Evolutionary conservation across 2,113 vertebrate species (phyloP).

Genomic region (Rhynchomys soricoides): DNA sequence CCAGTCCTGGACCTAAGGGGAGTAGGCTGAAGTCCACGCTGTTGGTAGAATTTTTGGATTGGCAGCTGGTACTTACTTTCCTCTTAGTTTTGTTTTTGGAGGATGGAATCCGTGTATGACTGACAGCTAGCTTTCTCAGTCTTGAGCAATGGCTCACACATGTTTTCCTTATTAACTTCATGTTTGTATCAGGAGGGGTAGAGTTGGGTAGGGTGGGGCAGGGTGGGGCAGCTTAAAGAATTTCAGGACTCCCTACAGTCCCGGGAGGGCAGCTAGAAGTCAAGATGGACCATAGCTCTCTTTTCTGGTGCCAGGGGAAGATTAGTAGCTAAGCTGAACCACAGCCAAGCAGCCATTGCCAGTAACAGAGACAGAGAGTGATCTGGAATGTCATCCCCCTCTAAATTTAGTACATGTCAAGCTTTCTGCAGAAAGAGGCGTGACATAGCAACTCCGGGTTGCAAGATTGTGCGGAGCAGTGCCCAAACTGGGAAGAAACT

Average conservation of each 20-base stretch:
- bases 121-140: background rate
- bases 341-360: constrained; percentile 28
- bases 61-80: background rate
- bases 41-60: background rate
- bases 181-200: background rate
- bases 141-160: background rate
- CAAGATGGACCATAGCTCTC: background rate
- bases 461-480: background rate
- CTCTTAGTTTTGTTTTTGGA: background rate
- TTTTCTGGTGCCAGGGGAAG: constrained; percentile 10
- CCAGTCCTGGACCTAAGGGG: background rate
- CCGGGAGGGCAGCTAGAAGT: background rate
- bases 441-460: constrained; percentile 55
- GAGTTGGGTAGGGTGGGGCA: background rate
- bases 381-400: constrained; percentile 49
- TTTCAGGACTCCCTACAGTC: constrained; percentile 19
- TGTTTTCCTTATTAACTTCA: background rate
- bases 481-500: constrained; percentile 40
- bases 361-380: background rate
- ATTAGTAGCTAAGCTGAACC: background rate
- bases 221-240: constrained; percentile 1
- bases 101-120: background rate
- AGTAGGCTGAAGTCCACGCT: background rate
- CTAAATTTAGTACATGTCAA: constrained; percentile 67
- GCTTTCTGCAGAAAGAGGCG: constrained; percentile 26